A percentile compares a stretch with the other conserved stretches of the same genome.
Evolutionary conservation across 2,113 vertebrate species (phyloP).

Genomic region (Pao palembangensis): DNA sequence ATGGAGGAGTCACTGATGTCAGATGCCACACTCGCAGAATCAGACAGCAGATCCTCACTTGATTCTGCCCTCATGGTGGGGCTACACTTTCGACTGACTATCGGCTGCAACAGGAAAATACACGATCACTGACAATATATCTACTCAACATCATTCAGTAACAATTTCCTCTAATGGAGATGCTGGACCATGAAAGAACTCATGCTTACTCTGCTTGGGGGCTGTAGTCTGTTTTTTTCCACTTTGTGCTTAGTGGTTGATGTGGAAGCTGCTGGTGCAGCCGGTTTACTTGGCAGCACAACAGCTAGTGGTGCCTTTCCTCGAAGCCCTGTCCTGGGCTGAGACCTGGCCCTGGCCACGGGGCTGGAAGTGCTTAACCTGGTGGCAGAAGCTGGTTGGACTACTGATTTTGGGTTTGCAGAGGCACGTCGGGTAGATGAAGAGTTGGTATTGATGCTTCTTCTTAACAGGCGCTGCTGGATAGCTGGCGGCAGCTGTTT

Average conservation of each 20-base stretch:
- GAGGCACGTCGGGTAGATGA: not conserved
- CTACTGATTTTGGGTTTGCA: not conserved
- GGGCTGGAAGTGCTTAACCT: slow-evolving; percentile 68
- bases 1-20: slow-evolving; percentile 70
- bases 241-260: slow-evolving; percentile 40
- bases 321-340: slow-evolving; percentile 40
- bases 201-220: slow-evolving; percentile 47
- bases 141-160: not conserved
- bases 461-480: slow-evolving; percentile 50
- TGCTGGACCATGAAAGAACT: not conserved
- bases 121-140: not conserved
- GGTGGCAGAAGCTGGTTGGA: not conserved
- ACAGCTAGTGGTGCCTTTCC: slow-evolving; percentile 39
- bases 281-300: slow-evolving; percentile 63
- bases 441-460: not conserved
- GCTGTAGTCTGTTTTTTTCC: slow-evolving; percentile 63
- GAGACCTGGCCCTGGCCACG: slow-evolving; percentile 23
- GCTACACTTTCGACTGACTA: slow-evolving; percentile 40
- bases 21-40: slow-evolving; percentile 67
- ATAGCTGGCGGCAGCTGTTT: slow-evolving; percentile 66
- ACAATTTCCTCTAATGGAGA: not conserved
- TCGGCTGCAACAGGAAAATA: slow-evolving; percentile 9
- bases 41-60: slow-evolving; percentile 69
- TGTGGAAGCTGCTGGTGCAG: slow-evolving; percentile 24
- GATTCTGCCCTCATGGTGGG: slow-evolving; percentile 59